Evolutionary conservation across 2,797 vertebrate species (phyloP), one percentile per base, ranked within the genome.

Genomic region (Naso thynnoides): DNA sequence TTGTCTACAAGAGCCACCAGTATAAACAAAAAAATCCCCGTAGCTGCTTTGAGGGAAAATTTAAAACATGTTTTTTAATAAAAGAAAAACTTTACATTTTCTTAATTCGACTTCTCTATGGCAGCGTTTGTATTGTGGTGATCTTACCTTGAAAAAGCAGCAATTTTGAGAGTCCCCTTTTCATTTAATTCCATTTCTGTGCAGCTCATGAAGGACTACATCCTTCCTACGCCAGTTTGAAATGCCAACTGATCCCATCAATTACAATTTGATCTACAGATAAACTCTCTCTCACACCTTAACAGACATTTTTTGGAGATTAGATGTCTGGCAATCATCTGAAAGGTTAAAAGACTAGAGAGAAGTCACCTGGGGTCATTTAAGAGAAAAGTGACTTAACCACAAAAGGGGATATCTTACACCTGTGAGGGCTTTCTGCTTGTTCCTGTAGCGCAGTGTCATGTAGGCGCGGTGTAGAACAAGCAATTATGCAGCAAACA

Each of bases 171-270:
- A 53, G 19, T 44, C 41, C 31, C 56, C 26, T 19, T 10, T 39
- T 74, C 36, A 39, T 63, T 72, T 72, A 62, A 64, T 54, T 75
- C 65, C 0, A 47, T 50, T 29, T 73, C 49, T 58, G 42, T 56
- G 48, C 54, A 38, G 65, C 33, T 60, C 27, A 31, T 64, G 2
- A 78, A 80, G 73, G 70, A 72, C 70, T 68, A 68, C 5, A 8
- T 79, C 71, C 72, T 88, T 54, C 45, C 52, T 60, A 76, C 26
- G 44, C 73, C 58, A 61, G 84, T 83, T 83, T 74, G 47, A 90
- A 85, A 88, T 80, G 88, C 85, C 89, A 91, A 79, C 88, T 83
- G 82, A 93, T 89, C 83, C 83, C 86, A 89, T 92, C 86, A 86
- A 74, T 91, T 89, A 79, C 80, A 79, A 16, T 71, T 45, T 81